Evolutionary conservation across 2,888 invertebrate genomes (phyloP).

Genomic region (Falcaria lacertinaria): DNA sequence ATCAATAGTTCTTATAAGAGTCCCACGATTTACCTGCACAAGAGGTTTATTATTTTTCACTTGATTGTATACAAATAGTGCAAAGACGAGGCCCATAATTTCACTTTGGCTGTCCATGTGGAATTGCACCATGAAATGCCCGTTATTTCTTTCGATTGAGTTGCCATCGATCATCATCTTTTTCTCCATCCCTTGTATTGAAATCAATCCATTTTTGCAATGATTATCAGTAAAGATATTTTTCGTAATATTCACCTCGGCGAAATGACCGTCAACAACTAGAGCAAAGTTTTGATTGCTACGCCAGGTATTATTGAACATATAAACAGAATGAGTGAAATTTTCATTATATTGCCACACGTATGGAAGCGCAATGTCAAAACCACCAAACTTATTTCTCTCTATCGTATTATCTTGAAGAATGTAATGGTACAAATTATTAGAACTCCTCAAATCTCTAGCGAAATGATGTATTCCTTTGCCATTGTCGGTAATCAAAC

Average conservation of each 20-base stretch:
- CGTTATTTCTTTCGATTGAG: conserved; percentile 87
- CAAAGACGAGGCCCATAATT: conserved; percentile 91
- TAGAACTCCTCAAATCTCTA: conserved; percentile 95
- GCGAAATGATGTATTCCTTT: conserved; percentile 93
- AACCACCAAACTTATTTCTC: conserved; percentile 91
- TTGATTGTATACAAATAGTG: conserved; percentile 88
- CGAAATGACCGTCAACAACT: conserved; percentile 95
- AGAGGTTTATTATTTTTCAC: conserved; percentile 84
- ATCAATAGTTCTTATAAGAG: conserved; percentile 58
- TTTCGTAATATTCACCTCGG: conserved; percentile 90
- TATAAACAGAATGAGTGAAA: conserved; percentile 93
- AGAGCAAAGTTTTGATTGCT: conserved; percentile 92
- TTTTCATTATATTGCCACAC: conserved; percentile 98
- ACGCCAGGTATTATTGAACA: conserved; percentile 92
- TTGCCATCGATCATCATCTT: conserved; percentile 91
- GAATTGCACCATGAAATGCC: conserved; percentile 91
- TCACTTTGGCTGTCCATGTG: conserved; percentile 95
- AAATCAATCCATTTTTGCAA: conserved; percentile 89
- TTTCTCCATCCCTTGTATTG: conserved; percentile 97
- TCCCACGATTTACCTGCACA: conserved; percentile 46
- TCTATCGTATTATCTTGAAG: conserved; percentile 92
- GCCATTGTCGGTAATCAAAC: conserved; percentile 91
- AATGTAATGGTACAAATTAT: conserved; percentile 97
- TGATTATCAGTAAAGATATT: conserved; percentile 92
- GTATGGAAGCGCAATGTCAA: conserved; percentile 93